Conservation (phyloP, 2,888 invertebrate species). For the Phortica magna region DNA sequence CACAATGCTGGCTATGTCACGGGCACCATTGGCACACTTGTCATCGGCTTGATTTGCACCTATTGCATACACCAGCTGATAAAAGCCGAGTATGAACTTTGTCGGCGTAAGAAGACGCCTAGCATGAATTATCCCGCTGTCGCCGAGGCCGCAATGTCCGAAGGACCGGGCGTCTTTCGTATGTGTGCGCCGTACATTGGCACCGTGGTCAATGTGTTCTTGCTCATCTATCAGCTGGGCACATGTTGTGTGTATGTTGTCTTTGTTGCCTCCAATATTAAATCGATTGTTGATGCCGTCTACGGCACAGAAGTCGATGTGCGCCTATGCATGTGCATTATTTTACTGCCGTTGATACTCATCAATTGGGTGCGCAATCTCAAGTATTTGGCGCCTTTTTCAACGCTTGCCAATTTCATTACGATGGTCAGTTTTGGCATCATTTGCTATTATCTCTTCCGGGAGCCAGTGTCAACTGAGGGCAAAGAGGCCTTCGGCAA, state of each 20-base stretch:
- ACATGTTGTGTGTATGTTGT: constrained; percentile 98
- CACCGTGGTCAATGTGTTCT: constrained; percentile 85
- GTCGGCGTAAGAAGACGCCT: constrained; percentile 80
- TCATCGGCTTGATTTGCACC: constrained; percentile 93
- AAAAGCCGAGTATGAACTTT: constrained; percentile 81
- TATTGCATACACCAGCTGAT: constrained; percentile 95
- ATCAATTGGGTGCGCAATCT: constrained; percentile 89
- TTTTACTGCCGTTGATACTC: constrained; percentile 86
- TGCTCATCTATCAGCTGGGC: constrained; percentile 94
- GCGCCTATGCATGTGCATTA: constrained; percentile 84
- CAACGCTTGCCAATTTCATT: constrained; percentile 91
- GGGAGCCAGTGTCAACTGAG: constrained; percentile 83
- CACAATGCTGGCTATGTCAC: constrained; percentile 82
- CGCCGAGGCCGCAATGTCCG: constrained; percentile 87
- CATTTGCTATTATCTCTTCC: constrained; percentile 91
- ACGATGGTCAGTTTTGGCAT: constrained; percentile 91
- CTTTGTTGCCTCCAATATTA: constrained; percentile 93
- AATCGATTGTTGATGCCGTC: constrained; percentile 82
- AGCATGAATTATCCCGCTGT: constrained; percentile 89
- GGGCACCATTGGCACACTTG: constrained; percentile 87
- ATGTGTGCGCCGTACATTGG: constrained; percentile 83
- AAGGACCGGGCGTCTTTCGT: constrained; percentile 85
- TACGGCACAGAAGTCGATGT: constrained; percentile 79
- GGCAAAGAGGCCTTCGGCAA: constrained; percentile 83
- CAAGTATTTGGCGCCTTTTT: constrained; percentile 92